Conservation (phyloP, 30 jellyfish, hydroid and myxozoan species). For the Aurelia aurita region DNA sequence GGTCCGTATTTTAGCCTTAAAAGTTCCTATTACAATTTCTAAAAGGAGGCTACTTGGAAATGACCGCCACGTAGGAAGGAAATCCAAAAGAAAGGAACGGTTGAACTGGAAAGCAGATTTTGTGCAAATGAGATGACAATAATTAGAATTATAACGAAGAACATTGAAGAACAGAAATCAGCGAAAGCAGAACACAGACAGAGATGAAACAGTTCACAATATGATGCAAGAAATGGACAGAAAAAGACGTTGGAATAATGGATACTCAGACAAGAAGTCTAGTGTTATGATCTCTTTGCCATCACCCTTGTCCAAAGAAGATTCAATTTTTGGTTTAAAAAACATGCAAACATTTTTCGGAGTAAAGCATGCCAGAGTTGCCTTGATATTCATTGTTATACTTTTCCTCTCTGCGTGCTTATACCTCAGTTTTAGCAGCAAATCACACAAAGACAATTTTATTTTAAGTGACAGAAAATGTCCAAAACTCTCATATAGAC, state of each 20-base stretch:
- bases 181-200: too few relatives aligned
- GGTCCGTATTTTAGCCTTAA: too few relatives aligned
- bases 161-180: too few relatives aligned
- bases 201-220: too few relatives aligned
- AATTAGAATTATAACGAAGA: too few relatives aligned
- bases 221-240: constrained; percentile 34
- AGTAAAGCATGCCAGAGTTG: constrained; percentile 59
- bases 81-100: too few relatives aligned
- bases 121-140: too few relatives aligned
- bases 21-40: too few relatives aligned
- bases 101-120: too few relatives aligned
- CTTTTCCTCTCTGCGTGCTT: constrained; percentile 24
- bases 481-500: constrained; percentile 48
- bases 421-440: constrained; percentile 39
- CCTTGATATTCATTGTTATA: constrained; percentile 24
- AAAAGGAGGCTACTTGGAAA: constrained; percentile 13
- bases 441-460: background rate
- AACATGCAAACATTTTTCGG: constrained; percentile 27
- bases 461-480: constrained; percentile 6
- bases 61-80: constrained; percentile 40
- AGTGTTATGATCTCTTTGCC: constrained; percentile 59
- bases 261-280: constrained; percentile 43
- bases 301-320: constrained; percentile 38
- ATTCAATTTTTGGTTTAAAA: constrained; percentile 8
- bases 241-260: constrained; percentile 55